phyloP scores from a whole-genome alignment of 2,113 vertebrate species.

The Oryzias javanicus region DNA sequence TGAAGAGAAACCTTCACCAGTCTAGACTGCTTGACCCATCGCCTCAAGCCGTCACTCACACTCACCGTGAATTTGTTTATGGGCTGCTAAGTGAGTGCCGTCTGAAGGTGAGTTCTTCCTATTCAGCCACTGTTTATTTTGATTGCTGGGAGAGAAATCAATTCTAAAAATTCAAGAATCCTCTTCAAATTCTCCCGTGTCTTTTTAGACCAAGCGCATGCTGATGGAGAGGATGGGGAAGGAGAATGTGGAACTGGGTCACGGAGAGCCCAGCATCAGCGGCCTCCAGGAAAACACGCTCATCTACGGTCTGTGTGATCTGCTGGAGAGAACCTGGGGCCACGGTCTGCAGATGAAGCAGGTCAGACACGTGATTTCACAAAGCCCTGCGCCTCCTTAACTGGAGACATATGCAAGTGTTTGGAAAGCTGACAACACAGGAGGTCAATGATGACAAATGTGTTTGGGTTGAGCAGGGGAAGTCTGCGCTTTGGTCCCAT shows the following conservation, averaged over 20 bases:
- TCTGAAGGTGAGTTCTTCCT: conserved; percentile 83
- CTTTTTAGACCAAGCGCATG: conserved; percentile 91
- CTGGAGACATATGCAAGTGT: conserved; percentile 15
- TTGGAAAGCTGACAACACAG: neutral
- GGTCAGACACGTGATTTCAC: conserved; percentile 66
- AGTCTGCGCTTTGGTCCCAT: conserved; percentile 97
- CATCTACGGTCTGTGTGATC: conserved; percentile 90
- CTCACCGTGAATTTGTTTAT: conserved; percentile 94
- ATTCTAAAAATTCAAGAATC: neutral
- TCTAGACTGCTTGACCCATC: conserved; percentile 92
- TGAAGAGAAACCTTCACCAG: conserved; percentile 87
- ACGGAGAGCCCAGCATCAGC: conserved; percentile 92
- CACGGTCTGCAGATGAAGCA: conserved; percentile 95
- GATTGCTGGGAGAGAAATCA: neutral
- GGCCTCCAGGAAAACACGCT: conserved; percentile 94
- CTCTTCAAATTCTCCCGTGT: neutral
- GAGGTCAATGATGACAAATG: conserved; percentile 3
- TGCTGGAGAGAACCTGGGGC: conserved; percentile 97
- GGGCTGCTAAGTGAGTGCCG: conserved; percentile 94
- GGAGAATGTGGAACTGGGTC: conserved; percentile 90
- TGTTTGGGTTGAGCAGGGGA: conserved; percentile 79
- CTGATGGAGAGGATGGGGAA: conserved; percentile 97
- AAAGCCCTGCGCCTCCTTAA: neutral
- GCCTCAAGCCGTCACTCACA: conserved; percentile 89
- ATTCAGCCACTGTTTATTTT: neutral